Evolutionary conservation across 1,140 invertebrate species (phyloP).

Genomic region (Bombus superbus): DNA sequence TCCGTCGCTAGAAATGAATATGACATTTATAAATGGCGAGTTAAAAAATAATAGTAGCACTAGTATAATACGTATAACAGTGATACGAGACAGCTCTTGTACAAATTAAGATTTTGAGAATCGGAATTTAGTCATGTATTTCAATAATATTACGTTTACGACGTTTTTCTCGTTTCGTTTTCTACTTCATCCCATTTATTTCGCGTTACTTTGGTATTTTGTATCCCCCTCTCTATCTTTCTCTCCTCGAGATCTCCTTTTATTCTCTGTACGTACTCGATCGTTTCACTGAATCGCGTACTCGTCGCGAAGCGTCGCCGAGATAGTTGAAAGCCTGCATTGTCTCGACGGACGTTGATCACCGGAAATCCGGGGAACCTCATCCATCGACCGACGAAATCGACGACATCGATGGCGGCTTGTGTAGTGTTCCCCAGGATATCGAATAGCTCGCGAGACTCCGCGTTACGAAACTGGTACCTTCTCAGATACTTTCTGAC

Average conservation of each 20-base stretch:
- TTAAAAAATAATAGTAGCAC: too few species aligned
- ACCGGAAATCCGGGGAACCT: slow-evolving; percentile 95
- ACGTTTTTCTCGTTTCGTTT: neutral
- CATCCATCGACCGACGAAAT: slow-evolving; percentile 94
- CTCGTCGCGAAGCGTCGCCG: slow-evolving; percentile 86
- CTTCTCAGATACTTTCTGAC: slow-evolving; percentile 88
- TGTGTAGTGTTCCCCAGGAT: slow-evolving; percentile 66
- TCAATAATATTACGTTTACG: too few species aligned
- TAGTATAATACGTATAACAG: too few species aligned
- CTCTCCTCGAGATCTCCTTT: too few species aligned
- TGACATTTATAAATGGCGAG: neutral
- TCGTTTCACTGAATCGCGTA: slow-evolving; percentile 11
- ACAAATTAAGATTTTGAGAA: too few species aligned
- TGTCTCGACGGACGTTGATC: slow-evolving; percentile 83
- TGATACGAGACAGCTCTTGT: too few species aligned
- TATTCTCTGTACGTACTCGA: slow-evolving; percentile 36
- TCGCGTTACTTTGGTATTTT: neutral
- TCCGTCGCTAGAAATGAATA: slow-evolving; percentile 14
- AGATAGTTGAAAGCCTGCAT: slow-evolving; percentile 83
- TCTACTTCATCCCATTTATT: neutral
- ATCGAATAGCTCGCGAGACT: slow-evolving; percentile 89
- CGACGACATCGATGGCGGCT: slow-evolving; percentile 44
- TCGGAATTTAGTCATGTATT: too few species aligned
- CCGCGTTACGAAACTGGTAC: slow-evolving; percentile 88
- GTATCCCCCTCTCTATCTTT: neutral